These are phyloP conservation scores for Rissa tridactyla DNA, from an alignment of 2,113 vertebrate species.

Conservation along the genomic window DNA sequence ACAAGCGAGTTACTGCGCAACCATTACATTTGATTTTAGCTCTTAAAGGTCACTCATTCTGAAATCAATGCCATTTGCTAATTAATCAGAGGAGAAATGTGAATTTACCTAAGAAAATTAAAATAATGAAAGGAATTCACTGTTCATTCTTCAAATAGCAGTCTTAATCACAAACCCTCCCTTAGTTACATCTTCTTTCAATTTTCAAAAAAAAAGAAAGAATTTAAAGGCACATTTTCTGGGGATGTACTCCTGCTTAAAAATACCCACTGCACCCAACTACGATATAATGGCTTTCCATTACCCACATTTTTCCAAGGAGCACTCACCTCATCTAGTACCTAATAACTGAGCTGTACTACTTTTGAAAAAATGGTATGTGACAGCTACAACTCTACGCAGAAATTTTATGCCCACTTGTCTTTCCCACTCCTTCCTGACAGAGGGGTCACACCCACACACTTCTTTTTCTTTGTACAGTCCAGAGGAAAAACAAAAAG, in stretches of 20 bases:
- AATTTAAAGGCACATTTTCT: neutral
- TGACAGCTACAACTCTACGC: neutral
- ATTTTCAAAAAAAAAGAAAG: neutral
- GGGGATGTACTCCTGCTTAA: neutral
- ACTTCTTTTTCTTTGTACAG: neutral
- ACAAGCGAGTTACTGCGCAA: neutral
- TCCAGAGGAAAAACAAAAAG: neutral
- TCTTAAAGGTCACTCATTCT: neutral
- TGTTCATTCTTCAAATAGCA: neutral
- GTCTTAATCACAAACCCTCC: neutral
- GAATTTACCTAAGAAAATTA: neutral
- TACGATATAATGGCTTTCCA: neutral
- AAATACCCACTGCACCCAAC: neutral
- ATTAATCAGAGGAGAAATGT: neutral
- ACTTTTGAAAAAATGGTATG: neutral
- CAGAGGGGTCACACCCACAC: neutral
- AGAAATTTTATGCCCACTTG: neutral
- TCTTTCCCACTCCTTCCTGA: neutral
- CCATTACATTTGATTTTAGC: neutral
- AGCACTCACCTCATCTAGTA: neutral
- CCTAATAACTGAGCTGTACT: neutral
- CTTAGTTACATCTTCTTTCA: neutral
- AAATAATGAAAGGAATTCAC: neutral
- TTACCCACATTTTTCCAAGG: neutral
- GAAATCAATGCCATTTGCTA: neutral